These are phyloP conservation scores for Sebastes nivosus DNA, from an alignment of 2,797 vertebrate genomes.

Conservation along the genomic window DNA sequence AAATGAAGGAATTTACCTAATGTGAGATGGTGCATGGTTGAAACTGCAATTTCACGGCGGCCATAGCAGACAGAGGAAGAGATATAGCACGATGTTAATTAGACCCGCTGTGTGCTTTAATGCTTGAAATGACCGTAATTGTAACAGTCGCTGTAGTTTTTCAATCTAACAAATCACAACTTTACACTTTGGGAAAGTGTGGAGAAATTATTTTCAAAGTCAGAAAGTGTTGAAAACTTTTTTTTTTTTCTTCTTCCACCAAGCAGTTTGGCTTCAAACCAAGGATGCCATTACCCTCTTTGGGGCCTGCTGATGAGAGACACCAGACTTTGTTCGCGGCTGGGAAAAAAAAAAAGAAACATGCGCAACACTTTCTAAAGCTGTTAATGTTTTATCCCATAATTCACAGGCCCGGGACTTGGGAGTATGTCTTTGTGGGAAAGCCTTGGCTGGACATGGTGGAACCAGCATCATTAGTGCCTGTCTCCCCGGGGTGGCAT, in stretches of 20 bases:
- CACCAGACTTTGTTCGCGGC: conserved; percentile 65
- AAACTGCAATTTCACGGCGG: conserved; percentile 36
- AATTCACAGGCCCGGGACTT: conserved; percentile 80
- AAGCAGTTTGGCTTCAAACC: conserved; percentile 72
- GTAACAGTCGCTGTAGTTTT: not conserved
- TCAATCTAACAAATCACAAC: conserved; percentile 14
- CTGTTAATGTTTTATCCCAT: conserved; percentile 87
- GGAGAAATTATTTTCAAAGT: conserved; percentile 23
- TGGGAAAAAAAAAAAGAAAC: conserved; percentile 62
- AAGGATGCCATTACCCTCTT: conserved; percentile 73
- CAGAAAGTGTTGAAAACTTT: conserved; percentile 52
- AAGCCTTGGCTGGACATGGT: conserved; percentile 85
- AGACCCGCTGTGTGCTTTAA: not conserved
- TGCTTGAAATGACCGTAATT: conserved; percentile 9
- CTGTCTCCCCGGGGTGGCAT: conserved; percentile 81
- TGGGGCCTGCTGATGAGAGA: conserved; percentile 64
- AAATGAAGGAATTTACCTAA: conserved; percentile 68
- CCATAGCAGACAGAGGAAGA: conserved; percentile 6
- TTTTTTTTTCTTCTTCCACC: conserved; percentile 34
- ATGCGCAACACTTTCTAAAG: conserved; percentile 78
- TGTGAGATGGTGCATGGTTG: conserved; percentile 48
- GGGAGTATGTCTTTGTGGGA: conserved; percentile 83
- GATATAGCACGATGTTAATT: conserved; percentile 1
- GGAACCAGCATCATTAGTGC: conserved; percentile 89
- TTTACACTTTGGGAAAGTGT: conserved; percentile 12